Percentiles rank a stretch among this genome's conserved stretches.
These are phyloP conservation scores for Apaloderma vittatum DNA, from an alignment of 2,113 vertebrate species.

Conservation along the genomic window DNA sequence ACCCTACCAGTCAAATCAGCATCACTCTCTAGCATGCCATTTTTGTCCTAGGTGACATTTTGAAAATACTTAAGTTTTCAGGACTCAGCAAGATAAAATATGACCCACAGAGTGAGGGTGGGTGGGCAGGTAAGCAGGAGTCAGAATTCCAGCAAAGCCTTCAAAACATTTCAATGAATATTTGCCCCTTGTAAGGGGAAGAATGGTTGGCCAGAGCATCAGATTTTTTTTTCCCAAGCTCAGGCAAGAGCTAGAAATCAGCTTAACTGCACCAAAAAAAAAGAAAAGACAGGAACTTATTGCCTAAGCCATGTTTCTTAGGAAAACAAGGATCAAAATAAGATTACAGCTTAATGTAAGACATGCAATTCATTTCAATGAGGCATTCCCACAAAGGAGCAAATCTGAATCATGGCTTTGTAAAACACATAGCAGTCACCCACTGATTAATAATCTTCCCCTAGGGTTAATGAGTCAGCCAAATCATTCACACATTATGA, in stretches of 20 bases:
- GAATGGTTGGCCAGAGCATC: not conserved
- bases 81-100: not conserved
- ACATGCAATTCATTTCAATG: not conserved
- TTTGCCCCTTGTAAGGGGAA: not conserved
- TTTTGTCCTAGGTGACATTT: not conserved
- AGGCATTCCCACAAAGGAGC: not conserved
- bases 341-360: not conserved
- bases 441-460: not conserved
- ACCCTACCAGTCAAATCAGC: not conserved
- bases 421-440: not conserved
- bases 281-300: not conserved
- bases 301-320: not conserved
- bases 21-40: not conserved
- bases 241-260: not conserved
- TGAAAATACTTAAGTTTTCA: not conserved
- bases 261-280: too few species aligned
- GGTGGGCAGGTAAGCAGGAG: not conserved
- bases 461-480: constrained; percentile 36
- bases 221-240: not conserved
- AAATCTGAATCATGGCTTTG: constrained; percentile 28
- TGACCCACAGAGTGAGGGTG: not conserved
- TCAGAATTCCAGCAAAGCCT: not conserved
- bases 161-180: not conserved
- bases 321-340: not conserved
- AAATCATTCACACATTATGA: not conserved